Evolutionary conservation across 23 tunicate genomes (phyloP).

Genomic region (Diplosoma virens): DNA sequence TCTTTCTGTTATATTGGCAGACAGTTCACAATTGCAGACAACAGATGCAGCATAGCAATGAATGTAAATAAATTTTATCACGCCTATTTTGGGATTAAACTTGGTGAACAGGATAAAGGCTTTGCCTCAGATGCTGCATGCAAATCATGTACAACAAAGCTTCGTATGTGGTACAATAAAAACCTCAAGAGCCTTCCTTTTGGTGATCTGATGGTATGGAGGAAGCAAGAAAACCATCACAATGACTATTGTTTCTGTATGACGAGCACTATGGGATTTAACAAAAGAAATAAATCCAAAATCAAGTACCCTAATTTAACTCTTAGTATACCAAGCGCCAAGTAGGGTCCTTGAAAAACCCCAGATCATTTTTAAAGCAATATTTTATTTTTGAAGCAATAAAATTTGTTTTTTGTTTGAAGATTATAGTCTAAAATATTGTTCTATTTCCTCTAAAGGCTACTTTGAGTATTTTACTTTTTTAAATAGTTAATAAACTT

Average conservation of each 20-base stretch:
- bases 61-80: constrained; percentile 18
- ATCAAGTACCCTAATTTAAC: constrained; percentile 25
- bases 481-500: too few relatives aligned
- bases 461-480: too few relatives aligned
- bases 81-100: constrained; percentile 22
- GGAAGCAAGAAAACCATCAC: constrained; percentile 21
- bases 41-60: constrained; percentile 16
- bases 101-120: constrained; percentile 33
- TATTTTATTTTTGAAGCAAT: too few relatives aligned
- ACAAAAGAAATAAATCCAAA: constrained; percentile 29
- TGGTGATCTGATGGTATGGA: constrained; percentile 47
- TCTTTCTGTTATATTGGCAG: constrained; percentile 28
- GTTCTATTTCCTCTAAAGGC: too few relatives aligned
- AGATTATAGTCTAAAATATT: too few relatives aligned
- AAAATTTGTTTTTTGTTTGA: too few relatives aligned
- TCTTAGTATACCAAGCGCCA: too few relatives aligned
- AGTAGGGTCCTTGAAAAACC: too few relatives aligned
- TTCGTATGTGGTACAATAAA: constrained; percentile 29
- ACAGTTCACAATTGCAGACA: constrained; percentile 15
- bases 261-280: constrained; percentile 21
- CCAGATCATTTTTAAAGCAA: too few relatives aligned
- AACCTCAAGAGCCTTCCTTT: constrained; percentile 30
- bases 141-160: constrained; percentile 15
- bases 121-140: constrained; percentile 28
- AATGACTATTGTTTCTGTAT: constrained; percentile 41